phyloP scores from a whole-genome alignment of 1,140 invertebrate genomes.

The Bombus terrestris region DNA sequence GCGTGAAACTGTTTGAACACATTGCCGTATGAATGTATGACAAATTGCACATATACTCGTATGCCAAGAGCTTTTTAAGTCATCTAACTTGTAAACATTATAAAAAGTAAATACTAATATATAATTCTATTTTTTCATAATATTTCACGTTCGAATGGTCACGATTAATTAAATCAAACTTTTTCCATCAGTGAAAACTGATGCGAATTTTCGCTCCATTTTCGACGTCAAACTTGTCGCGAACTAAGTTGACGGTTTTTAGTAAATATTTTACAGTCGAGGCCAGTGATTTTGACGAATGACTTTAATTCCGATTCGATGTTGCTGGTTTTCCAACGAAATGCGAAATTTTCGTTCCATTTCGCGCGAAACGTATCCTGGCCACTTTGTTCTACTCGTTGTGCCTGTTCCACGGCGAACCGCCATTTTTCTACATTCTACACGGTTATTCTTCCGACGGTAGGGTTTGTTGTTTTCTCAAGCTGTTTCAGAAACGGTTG shows the following conservation, averaged over 20 bases:
- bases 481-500: slow-evolving; percentile 40
- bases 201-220: slow-evolving; percentile 5
- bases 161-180: slow-evolving; percentile 12
- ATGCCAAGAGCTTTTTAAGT: no score
- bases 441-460: background rate
- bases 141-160: background rate
- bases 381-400: background rate
- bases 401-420: background rate
- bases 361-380: background rate
- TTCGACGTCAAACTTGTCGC: slow-evolving; percentile 1
- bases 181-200: background rate
- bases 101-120: background rate
- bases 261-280: background rate
- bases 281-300: slow-evolving; percentile 20
- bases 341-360: slow-evolving; percentile 13
- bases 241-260: slow-evolving; percentile 7
- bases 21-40: no score
- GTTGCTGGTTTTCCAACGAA: background rate
- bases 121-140: background rate
- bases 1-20: no score
- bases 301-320: slow-evolving; percentile 24
- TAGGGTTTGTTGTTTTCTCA: slow-evolving; percentile 17
- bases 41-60: no score
- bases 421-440: slow-evolving; percentile 19
- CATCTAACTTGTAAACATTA: no score